Evolutionary conservation across 2,113 vertebrate genomes (phyloP).

Genomic region (Xiphorhynchus elegans): DNA sequence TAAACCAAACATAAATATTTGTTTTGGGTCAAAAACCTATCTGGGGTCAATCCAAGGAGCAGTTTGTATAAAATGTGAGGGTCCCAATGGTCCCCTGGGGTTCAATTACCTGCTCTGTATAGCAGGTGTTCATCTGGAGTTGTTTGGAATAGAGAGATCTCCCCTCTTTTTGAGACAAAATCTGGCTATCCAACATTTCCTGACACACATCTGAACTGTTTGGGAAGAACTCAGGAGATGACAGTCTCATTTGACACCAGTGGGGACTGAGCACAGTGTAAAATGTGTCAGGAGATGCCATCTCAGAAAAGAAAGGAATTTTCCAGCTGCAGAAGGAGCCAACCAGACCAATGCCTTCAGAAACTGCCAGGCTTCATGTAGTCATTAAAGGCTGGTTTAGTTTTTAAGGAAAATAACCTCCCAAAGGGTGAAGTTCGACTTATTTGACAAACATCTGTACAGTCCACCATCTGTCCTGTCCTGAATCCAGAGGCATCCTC

Average conservation of each 20-base stretch:
- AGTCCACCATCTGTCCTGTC: background rate
- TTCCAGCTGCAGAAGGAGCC: background rate
- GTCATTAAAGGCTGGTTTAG: background rate
- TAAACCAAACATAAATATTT: background rate
- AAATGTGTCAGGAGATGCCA: background rate
- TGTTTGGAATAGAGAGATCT: background rate
- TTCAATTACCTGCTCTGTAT: background rate
- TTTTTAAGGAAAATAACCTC: background rate
- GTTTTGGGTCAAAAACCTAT: background rate
- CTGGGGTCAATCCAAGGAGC: background rate
- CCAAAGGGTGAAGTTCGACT: background rate
- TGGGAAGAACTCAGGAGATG: background rate
- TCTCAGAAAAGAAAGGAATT: background rate
- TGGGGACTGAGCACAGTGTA: background rate
- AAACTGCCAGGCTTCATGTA: background rate
- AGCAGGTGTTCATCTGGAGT: background rate
- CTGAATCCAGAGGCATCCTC: background rate
- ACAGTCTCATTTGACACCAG: accelerated
- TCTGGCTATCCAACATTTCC: background rate
- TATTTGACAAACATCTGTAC: background rate
- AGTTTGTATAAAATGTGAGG: background rate
- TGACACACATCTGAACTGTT: background rate
- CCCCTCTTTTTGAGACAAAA: background rate
- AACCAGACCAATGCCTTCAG: background rate
- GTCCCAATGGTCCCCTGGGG: background rate